Evolutionary conservation across 2,113 vertebrate genomes (phyloP), one percentile per base, ranked within the genome.

Genomic region (Oophaga pumilio): DNA sequence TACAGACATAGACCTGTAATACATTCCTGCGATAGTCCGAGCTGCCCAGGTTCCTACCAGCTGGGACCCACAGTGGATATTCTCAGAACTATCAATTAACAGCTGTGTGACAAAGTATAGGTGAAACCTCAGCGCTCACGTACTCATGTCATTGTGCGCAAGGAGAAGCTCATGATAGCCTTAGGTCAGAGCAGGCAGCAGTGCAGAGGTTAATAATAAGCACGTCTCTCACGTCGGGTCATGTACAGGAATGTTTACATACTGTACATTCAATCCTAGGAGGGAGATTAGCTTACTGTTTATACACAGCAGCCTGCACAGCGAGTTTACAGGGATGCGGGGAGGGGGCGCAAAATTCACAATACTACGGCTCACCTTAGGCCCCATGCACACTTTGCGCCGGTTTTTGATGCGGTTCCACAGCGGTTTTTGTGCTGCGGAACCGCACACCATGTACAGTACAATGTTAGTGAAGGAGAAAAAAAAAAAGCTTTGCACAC

Each of bases 231-330:
- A 73, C 0, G 69, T 73, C 43, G 28, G 2, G 28, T 73, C 69
- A 74, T 20, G 71, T 74, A 74, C 33, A 50, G 11, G 43, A 5
- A 74, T 50, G 71, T 74, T 49, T 50, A 50, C 71, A 74, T 74
- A 74, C 71, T 74, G 71, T 74, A 74, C 71, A 74, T 74, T 74
- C 71, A 74, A 1, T 74, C 11, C 43, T 28, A 17, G 69, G 69
- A 73, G 28, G 1, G 33, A 20, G 69, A 43, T 49, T 17, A 43
- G 28, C 1, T 73, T 33, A 73, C 69, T 10, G 26, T 69, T 33
- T 69, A 15, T 73, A 43, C 18, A 73, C 28, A 33, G 69, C 69
- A 8, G 1, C 18, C 62, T 9, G 20, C 60, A 64, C 0, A 28
- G 66, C 10, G 66, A 12, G n/a, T 12, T 68, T 68, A 69, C 69